Evolutionary conservation across 1,140 invertebrate genomes (phyloP), one percentile per base, ranked within the genome.

Genomic region (Sarcophaga bullata): DNA sequence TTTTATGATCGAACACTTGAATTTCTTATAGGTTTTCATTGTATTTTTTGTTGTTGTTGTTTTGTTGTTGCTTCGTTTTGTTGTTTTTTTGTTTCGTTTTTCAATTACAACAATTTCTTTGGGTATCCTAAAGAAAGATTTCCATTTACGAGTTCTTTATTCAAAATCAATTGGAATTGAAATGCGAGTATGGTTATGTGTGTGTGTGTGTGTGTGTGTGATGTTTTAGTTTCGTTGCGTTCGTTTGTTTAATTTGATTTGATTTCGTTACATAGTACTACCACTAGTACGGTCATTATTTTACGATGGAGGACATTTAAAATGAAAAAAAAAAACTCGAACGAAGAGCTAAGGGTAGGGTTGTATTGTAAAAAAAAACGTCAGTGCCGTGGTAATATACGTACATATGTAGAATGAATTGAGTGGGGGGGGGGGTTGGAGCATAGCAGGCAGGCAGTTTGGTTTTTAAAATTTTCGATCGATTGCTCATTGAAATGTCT

Each of bases 261-360:
- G 13, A 52, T 13, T 10, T 13, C 50, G 50, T 13, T 13, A 52
- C 50, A 9, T 6, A 10, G 8, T 73, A 46, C 19, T 46, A 46
- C 8, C 6, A 13, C 13, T 73, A 19, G n/a, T 52, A 78, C 48
- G 75, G 75, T 78, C 75, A 78, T 78, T 78, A 78, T 78, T 78
- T 78, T 25, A 78, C 19, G 75, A 78, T 78, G 48, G 25, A 37
- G 48, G 75, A 50, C 19, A 52, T 78, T 78, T 78, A 17, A 46
- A 50, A 50, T 17, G 48, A n/a, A n/a, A n/a, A n/a, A n/a, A n/a
- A n/a, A n/a, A n/a, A n/a, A n/a, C n/a, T n/a, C n/a, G n/a, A n/a
- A n/a, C n/a, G n/a, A n/a, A n/a, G 75, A 8, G 5, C 25, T 37
- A 37, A 17, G 17, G 75, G 49, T 78, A 78, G 75, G 75, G 75